Evolutionary conservation across 2,797 vertebrate species (phyloP).

Genomic region (Myotis vivesi): DNA sequence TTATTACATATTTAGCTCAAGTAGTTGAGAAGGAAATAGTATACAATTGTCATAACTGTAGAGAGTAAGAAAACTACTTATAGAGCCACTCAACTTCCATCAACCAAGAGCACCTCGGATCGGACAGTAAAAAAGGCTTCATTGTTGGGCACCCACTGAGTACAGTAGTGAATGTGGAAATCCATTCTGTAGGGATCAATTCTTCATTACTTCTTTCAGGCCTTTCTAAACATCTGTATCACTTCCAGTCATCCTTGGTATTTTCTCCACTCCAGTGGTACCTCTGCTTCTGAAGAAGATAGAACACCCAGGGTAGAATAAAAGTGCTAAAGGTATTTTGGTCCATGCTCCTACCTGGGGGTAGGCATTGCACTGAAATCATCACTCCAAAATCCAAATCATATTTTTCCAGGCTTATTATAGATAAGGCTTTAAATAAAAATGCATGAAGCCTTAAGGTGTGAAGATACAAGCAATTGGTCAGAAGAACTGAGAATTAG

Average conservation of each 20-base stretch:
- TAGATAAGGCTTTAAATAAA: background rate
- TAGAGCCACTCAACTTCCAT: background rate
- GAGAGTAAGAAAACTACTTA: background rate
- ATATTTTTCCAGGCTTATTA: background rate
- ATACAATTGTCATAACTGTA: background rate
- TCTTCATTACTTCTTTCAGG: background rate
- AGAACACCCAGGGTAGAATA: too few relatives aligned
- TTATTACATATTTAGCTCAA: constrained; percentile 39
- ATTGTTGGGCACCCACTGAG: background rate
- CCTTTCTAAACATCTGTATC: background rate
- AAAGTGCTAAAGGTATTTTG: background rate
- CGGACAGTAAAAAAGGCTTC: background rate
- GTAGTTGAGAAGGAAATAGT: background rate
- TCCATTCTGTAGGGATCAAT: background rate
- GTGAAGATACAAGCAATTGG: background rate
- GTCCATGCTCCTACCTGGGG: background rate
- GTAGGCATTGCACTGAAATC: background rate
- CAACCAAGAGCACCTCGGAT: background rate
- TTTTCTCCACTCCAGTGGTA: background rate
- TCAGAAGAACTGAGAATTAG: background rate
- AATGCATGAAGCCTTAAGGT: background rate
- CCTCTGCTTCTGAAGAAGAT: background rate
- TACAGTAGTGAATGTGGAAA: background rate
- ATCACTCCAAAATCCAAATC: background rate
- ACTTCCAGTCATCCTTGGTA: background rate